phyloP scores from a whole-genome alignment of 2,888 invertebrate genomes.

The Tinea pellionella region DNA sequence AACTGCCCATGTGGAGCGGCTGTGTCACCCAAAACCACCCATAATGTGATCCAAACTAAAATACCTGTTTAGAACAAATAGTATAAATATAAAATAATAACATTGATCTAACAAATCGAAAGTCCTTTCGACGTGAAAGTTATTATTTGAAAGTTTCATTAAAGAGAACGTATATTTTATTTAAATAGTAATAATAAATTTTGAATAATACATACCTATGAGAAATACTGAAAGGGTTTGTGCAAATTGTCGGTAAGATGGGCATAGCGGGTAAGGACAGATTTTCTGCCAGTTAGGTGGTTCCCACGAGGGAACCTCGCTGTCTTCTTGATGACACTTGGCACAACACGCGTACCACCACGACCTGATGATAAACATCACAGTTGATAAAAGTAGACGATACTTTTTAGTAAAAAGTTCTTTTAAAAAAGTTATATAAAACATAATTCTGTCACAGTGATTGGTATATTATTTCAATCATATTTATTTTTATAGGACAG shows the following conservation, averaged over 20 bases:
- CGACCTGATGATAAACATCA: constrained; percentile 63
- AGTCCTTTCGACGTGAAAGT: no score
- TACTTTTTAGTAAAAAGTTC: neutral
- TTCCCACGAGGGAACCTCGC: constrained; percentile 81
- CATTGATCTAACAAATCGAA: no score
- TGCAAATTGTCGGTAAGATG: constrained; percentile 86
- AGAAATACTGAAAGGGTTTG: constrained; percentile 78
- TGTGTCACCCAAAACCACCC: constrained; percentile 79
- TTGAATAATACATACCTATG: constrained; percentile 60
- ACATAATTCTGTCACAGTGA: neutral
- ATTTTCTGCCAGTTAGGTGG: constrained; percentile 83
- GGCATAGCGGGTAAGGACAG: constrained; percentile 88
- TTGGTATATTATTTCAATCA: neutral
- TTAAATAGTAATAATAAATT: no score
- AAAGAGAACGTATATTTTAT: no score
- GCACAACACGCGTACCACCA: constrained; percentile 87
- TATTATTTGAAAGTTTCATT: no score
- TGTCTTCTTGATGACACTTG: constrained; percentile 81
- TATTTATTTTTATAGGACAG: no score
- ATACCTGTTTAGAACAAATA: constrained; percentile 52
- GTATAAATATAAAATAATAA: neutral
- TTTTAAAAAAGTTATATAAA: neutral
- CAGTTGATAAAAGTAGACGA: constrained; percentile 24
- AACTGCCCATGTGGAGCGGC: constrained; percentile 87
- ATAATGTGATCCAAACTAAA: constrained; percentile 81